Evolutionary conservation across 2,888 invertebrate genomes (phyloP).

Genomic region (Cartodere bifasciata): DNA sequence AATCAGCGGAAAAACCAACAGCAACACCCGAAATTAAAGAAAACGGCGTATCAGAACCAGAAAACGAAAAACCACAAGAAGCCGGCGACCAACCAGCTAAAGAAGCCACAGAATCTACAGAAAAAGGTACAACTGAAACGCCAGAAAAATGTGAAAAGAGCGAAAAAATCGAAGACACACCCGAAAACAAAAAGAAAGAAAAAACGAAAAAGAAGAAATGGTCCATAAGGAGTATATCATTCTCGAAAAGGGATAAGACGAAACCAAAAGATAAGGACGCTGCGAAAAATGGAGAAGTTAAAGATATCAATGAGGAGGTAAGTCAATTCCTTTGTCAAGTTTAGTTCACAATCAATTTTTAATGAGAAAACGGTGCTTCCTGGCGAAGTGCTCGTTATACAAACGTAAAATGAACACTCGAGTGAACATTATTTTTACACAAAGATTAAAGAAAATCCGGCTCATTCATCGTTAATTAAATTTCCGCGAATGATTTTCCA

Average conservation of each 20-base stretch:
- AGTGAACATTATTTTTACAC: too few relatives aligned
- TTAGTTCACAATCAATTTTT: slow-evolving; percentile 6
- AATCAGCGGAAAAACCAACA: slow-evolving; percentile 18
- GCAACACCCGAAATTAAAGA: slow-evolving; percentile 26
- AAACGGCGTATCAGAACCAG: slow-evolving; percentile 30
- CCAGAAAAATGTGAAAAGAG: slow-evolving; percentile 35
- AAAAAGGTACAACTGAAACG: slow-evolving; percentile 30
- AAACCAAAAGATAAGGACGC: slow-evolving; percentile 62
- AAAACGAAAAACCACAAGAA: slow-evolving; percentile 29
- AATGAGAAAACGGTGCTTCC: not conserved
- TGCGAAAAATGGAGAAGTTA: slow-evolving; percentile 45
- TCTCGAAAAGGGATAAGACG: slow-evolving; percentile 76
- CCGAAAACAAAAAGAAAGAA: slow-evolving; percentile 27
- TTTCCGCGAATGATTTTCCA: too few relatives aligned
- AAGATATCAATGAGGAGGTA: slow-evolving; percentile 53
- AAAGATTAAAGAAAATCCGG: too few relatives aligned
- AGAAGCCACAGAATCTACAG: too few relatives aligned
- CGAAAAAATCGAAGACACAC: slow-evolving; percentile 22
- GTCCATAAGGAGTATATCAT: slow-evolving; percentile 79
- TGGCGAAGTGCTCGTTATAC: too few relatives aligned
- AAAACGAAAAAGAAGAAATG: slow-evolving; percentile 73
- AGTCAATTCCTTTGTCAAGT: too few relatives aligned
- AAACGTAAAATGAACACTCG: too few relatives aligned
- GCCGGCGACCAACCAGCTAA: slow-evolving; percentile 30
- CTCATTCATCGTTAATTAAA: too few relatives aligned